Conservation (phyloP, 2,888 invertebrate species). For the Sphaerophoria rueppellii region DNA sequence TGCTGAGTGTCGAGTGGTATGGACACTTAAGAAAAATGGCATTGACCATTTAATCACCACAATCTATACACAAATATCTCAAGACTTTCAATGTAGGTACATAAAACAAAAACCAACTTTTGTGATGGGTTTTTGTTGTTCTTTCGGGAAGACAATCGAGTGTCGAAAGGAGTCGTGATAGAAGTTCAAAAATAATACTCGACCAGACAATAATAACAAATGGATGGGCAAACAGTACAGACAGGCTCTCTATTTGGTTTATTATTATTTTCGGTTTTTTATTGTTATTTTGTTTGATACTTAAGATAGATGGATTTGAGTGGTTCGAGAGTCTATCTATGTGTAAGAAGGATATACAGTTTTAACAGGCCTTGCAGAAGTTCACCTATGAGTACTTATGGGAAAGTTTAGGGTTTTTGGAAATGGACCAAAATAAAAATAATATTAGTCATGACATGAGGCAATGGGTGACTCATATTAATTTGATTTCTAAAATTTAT, state of each 20-base stretch:
- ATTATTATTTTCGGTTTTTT: neutral
- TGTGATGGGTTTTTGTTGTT: neutral
- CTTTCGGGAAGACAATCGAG: neutral
- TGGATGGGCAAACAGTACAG: neutral
- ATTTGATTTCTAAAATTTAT: no score
- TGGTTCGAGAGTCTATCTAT: neutral
- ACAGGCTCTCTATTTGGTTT: neutral
- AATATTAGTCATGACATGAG: no score
- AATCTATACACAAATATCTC: constrained; percentile 32
- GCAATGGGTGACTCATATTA: no score
- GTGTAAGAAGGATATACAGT: neutral
- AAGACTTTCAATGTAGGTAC: neutral
- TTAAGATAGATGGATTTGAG: neutral
- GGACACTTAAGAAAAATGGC: neutral
- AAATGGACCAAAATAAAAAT: no score
- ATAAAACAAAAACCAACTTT: neutral
- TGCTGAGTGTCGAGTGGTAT: neutral
- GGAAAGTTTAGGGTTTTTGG: no score
- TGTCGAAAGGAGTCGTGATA: constrained; percentile 16
- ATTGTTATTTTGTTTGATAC: neutral
- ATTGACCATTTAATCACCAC: constrained; percentile 41
- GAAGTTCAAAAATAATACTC: neutral
- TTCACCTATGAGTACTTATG: no score
- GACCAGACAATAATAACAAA: neutral
- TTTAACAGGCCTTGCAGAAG: no score